phyloP scores from a whole-genome alignment of 2,888 invertebrate species.

The Aporophyla nigra region DNA sequence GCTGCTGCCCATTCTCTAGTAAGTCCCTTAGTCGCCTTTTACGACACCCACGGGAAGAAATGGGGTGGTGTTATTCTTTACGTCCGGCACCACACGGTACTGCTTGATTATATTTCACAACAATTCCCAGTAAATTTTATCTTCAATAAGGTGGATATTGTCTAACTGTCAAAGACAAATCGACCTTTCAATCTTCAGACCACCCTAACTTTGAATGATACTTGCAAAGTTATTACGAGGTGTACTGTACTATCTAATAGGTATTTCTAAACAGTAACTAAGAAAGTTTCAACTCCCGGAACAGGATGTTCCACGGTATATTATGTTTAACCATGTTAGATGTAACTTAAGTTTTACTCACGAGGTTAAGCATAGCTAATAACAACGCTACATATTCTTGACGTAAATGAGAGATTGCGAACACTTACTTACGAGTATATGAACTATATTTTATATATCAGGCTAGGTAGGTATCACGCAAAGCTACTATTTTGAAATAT shows the following conservation, averaged over 20 bases:
- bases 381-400: background rate
- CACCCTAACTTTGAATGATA: background rate
- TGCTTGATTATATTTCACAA: too few species aligned
- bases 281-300: constrained; percentile 7
- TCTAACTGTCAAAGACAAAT: background rate
- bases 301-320: background rate
- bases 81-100: too few species aligned
- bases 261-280: background rate
- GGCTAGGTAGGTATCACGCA: too few species aligned
- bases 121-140: background rate
- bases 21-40: too few species aligned
- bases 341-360: background rate
- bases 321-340: background rate
- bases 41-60: too few species aligned
- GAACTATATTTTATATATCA: too few species aligned
- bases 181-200: background rate
- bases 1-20: too few species aligned
- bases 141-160: background rate
- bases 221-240: background rate
- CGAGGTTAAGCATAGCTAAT: background rate
- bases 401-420: background rate
- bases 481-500: too few species aligned
- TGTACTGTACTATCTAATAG: background rate
- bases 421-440: background rate
- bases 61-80: too few species aligned